Evolutionary conservation across 2,113 vertebrate genomes (phyloP).

Genomic region (Aplodontia rufa): DNA sequence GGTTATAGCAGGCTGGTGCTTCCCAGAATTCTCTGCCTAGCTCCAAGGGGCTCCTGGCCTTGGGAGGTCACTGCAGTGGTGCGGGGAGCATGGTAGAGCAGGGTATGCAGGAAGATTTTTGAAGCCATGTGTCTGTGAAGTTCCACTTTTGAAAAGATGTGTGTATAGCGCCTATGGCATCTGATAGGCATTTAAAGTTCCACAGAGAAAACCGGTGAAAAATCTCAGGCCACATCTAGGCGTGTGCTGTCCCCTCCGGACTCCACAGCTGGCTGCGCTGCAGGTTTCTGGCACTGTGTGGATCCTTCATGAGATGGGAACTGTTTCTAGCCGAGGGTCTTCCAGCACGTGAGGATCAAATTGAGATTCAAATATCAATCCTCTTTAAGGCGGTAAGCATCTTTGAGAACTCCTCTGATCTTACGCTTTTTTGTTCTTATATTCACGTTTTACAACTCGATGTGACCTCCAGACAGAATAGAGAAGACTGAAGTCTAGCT

Average conservation of each 20-base stretch:
- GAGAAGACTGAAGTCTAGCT: not conserved
- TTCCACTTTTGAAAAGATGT: too few relatives aligned
- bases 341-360: not conserved
- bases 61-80: rapidly evolving
- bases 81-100: not conserved
- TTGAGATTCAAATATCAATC: not conserved
- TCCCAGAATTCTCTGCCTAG: not conserved
- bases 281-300: not conserved
- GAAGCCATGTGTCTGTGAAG: not conserved
- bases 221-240: not conserved
- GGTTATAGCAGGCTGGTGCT: not conserved
- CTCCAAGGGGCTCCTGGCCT: not conserved
- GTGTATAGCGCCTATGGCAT: not conserved
- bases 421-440: not conserved
- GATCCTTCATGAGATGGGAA: not conserved
- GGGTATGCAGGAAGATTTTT: not conserved
- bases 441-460: not conserved
- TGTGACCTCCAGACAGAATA: not conserved
- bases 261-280: not conserved
- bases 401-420: not conserved
- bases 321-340: not conserved
- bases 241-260: not conserved
- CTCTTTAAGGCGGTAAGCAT: not conserved
- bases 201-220: not conserved
- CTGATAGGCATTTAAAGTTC: not conserved